phyloP scores from a whole-genome alignment of 2,113 vertebrate species.

The Tringa solitaria region DNA sequence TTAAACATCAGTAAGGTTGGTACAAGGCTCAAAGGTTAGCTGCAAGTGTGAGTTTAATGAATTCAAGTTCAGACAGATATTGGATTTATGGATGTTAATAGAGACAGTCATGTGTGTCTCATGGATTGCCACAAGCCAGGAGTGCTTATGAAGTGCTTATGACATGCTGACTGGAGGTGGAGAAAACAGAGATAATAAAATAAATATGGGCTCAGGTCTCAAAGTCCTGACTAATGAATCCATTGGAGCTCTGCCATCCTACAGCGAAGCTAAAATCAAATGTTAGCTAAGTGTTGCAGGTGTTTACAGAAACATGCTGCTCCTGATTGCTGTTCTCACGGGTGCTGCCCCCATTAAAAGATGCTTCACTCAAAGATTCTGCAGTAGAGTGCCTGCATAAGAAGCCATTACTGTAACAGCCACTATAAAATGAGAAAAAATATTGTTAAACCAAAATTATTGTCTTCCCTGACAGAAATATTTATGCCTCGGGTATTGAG shows the following conservation, averaged over 20 bases:
- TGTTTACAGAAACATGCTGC: background rate
- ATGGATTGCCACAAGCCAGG: background rate
- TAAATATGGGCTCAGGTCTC: background rate
- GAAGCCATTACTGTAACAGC: background rate
- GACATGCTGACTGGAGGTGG: background rate
- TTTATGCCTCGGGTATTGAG: no score
- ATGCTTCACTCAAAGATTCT: background rate
- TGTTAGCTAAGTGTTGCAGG: background rate
- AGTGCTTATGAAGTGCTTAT: background rate
- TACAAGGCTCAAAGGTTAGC: background rate
- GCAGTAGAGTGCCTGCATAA: background rate
- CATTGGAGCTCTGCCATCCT: background rate
- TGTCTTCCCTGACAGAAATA: background rate
- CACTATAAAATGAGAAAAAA: background rate
- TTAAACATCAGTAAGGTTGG: background rate
- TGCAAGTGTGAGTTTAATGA: background rate
- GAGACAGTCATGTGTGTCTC: background rate
- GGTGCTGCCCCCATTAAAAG: background rate
- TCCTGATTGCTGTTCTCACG: conserved; percentile 6
- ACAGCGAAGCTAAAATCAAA: background rate
- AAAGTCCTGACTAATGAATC: conserved; percentile 6
- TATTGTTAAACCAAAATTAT: background rate
- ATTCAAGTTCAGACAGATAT: background rate
- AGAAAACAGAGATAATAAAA: conserved; percentile 24
- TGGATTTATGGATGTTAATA: background rate